These are phyloP conservation scores for Nyctibius bracteatus DNA, from an alignment of 2,113 vertebrate genomes.

Conservation along the genomic window DNA sequence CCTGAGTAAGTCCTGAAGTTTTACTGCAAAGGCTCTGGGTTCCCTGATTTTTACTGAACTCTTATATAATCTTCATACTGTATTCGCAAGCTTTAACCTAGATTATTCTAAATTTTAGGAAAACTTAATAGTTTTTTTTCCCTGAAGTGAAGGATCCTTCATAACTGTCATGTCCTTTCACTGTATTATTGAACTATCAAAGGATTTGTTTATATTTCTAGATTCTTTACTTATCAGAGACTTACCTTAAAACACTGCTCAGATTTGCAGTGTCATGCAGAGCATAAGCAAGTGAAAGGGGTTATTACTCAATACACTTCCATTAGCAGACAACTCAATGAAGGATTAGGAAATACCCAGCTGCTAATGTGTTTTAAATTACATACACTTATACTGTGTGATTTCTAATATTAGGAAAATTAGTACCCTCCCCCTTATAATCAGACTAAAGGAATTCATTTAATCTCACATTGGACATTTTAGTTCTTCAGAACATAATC, in stretches of 20 bases:
- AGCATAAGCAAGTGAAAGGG: neutral
- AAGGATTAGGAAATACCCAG: constrained; percentile 9
- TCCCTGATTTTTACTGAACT: neutral
- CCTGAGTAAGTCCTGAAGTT: neutral
- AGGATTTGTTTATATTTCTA: neutral
- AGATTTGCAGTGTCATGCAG: neutral
- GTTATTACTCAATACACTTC: neutral
- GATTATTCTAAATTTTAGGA: neutral
- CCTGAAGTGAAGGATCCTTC: neutral
- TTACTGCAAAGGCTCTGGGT: neutral
- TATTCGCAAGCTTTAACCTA: neutral
- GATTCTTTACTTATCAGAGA: neutral
- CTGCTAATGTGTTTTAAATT: constrained; percentile 52
- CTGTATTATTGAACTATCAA: neutral
- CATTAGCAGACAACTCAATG: neutral
- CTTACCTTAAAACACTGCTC: neutral
- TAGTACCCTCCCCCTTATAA: neutral
- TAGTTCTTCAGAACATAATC: neutral
- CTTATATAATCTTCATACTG: neutral
- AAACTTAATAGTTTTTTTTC: neutral
- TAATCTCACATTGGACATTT: neutral
- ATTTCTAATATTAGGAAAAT: constrained; percentile 36
- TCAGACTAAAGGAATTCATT: neutral
- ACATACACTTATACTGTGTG: neutral
- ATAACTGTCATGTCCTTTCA: neutral